Base-by-base conservation (phyloP, 2,113 vertebrate species). In the Indicator maculatus region DNA sequence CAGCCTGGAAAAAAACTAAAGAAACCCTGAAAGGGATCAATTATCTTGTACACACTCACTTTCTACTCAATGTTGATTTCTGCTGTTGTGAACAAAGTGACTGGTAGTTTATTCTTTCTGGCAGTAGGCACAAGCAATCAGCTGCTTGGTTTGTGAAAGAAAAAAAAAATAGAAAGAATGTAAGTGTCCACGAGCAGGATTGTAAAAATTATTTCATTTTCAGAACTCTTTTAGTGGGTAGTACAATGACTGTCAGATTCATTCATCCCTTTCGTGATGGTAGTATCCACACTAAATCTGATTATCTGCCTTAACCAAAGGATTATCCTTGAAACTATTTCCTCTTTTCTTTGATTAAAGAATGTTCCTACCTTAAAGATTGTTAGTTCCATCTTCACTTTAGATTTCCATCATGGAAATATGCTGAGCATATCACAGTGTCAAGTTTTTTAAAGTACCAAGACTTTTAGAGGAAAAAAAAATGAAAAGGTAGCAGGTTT, bases 41-140 rank as follows among this genome's bases (percentile, higher is more conserved):
- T 92, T 94, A 77, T 88, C 63, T 28, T 44, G 44, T 84, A 79
- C 69, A 69, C 53, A 92, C 60, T 30, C 44, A 33, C 79, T 88
- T 95, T 90, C 78, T 26, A 24, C 58, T 93, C 60, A 71, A 72
- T 79, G 90, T 88, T 96, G 91, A 94, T 89, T 95, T 97, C 86
- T 71, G 75, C 84, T 92, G 83, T 77, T 90, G 88, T 0, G 5
- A 83, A 83, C 41, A 88, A 95, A 92, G 88, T 82, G 63, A 69
- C 66, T 82, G 90, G 56, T 60, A 91, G 82, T 95, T 96, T 93
- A 94, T 94, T 96, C 86, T 92, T 93, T 38, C 65, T 94, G 94
- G 75, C 87, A 96, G 69, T 52, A 95, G 59, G 53, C 47, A 93
- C 91, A 95, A 97, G 82, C 66, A 74, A 89, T 86, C 89, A 95